phyloP scores from a whole-genome alignment of 1,140 invertebrate species.

The Temnothorax nylanderi region DNA sequence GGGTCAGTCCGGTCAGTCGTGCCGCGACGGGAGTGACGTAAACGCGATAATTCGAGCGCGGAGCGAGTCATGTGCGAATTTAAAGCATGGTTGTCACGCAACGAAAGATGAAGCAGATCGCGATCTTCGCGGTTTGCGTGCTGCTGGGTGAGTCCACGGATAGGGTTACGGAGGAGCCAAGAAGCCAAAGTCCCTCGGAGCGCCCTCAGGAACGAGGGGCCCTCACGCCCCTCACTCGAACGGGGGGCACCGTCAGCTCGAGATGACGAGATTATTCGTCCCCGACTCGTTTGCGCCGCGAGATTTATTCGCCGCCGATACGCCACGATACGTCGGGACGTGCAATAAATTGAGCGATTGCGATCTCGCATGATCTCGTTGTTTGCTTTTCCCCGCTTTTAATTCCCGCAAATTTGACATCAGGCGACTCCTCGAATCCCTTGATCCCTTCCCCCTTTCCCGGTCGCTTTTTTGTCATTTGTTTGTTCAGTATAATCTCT shows the following conservation, averaged over 20 bases:
- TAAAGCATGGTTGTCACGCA: constrained; percentile 79
- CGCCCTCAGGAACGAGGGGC: not conserved
- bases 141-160: constrained; percentile 78
- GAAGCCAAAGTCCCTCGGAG: too few species aligned
- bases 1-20: not conserved
- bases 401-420: not conserved
- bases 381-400: not conserved
- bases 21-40: constrained; percentile 34
- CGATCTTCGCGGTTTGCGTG: constrained; percentile 77
- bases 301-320: not conserved
- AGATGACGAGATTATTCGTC: not conserved
- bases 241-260: not conserved
- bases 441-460: not conserved
- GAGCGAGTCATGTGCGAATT: constrained; percentile 71
- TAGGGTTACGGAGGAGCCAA: too few species aligned
- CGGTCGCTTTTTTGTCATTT: too few species aligned
- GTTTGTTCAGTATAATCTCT: not conserved
- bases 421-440: not conserved
- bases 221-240: not conserved
- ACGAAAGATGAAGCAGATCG: constrained; percentile 83
- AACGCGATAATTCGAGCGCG: not conserved
- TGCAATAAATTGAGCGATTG: not conserved
- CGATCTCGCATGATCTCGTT: not conserved
- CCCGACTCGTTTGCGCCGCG: not conserved
- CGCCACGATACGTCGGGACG: not conserved